These are phyloP conservation scores for Ethmia dodecea DNA, from an alignment of 2,888 invertebrate genomes.

Conservation along the genomic window DNA sequence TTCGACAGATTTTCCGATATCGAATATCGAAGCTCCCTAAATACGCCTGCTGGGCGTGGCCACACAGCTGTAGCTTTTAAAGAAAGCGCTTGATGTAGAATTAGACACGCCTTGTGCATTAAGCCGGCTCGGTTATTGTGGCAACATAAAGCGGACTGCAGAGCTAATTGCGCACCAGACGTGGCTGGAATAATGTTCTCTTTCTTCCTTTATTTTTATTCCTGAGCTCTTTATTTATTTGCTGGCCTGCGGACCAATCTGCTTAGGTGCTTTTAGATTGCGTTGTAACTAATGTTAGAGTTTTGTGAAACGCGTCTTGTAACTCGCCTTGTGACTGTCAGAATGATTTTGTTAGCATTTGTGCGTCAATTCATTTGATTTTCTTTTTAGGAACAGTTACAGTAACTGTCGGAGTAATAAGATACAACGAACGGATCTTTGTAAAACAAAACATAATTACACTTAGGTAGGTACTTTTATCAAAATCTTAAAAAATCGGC, in stretches of 20 bases:
- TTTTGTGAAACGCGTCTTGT: background rate
- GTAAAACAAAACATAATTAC: too few relatives aligned
- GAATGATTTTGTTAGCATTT: background rate
- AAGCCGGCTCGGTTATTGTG: constrained; percentile 38
- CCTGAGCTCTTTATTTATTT: constrained; percentile 20
- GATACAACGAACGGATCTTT: too few relatives aligned
- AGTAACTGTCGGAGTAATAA: too few relatives aligned
- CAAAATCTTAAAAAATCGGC: too few relatives aligned
- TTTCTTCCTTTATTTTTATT: constrained; percentile 30
- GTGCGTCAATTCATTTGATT: too few relatives aligned
- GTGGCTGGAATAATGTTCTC: constrained; percentile 48
- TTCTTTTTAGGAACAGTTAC: too few relatives aligned
- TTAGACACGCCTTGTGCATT: constrained; percentile 53
- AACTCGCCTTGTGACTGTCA: background rate
- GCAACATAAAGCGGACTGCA: constrained; percentile 37
- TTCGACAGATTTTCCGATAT: too few relatives aligned
- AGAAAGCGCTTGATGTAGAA: constrained; percentile 43
- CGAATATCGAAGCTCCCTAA: too few relatives aligned
- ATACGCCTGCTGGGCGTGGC: too few relatives aligned
- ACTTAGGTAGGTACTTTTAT: too few relatives aligned
- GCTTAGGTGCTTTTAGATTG: background rate
- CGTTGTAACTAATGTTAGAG: background rate
- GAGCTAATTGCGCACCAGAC: constrained; percentile 50
- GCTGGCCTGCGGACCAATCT: constrained; percentile 2
- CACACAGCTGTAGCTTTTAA: constrained; percentile 4